A percentile compares a stretch with the other conserved stretches of the same genome.
Conservation (phyloP, 92 coral and sea anemone species). For the Zoanthus sociatus region DNA sequence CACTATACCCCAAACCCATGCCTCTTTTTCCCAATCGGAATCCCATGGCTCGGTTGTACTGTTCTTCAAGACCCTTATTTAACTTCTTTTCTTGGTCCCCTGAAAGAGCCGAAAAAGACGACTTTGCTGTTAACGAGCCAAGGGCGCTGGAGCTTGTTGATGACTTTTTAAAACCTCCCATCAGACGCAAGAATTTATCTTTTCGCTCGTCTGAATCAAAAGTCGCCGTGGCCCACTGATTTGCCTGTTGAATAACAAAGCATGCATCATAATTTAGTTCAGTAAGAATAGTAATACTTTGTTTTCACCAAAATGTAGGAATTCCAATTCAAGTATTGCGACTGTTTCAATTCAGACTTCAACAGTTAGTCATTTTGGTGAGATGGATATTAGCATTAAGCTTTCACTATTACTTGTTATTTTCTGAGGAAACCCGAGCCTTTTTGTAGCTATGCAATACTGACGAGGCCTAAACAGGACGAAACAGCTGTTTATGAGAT, state of each 20-base stretch:
- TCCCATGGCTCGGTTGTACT: slow-evolving; percentile 79
- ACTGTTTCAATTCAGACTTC: too few species aligned
- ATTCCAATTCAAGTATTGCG: too few species aligned
- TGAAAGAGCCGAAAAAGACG: slow-evolving; percentile 71
- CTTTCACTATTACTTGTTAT: too few species aligned
- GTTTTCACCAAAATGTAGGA: too few species aligned
- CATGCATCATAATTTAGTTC: not conserved
- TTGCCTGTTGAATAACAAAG: slow-evolving; percentile 52
- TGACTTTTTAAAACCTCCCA: slow-evolving; percentile 85
- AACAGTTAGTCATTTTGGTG: too few species aligned
- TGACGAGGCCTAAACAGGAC: too few species aligned
- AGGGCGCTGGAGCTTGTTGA: not conserved
- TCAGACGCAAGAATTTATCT: slow-evolving; percentile 80
- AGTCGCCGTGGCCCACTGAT: slow-evolving; percentile 76
- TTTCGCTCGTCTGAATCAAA: slow-evolving; percentile 78
- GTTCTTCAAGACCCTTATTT: slow-evolving; percentile 69
- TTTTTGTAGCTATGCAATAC: too few species aligned
- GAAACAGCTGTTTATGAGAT: too few species aligned
- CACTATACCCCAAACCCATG: slow-evolving; percentile 80
- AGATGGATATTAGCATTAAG: too few species aligned
- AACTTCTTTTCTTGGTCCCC: slow-evolving; percentile 60
- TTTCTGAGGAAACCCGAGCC: too few species aligned
- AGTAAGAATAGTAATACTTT: too few species aligned
- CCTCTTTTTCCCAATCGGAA: slow-evolving; percentile 72
- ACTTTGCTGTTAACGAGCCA: slow-evolving; percentile 31